Percentiles rank a stretch among this genome's conserved stretches.
phyloP scores from a whole-genome alignment of 2,888 invertebrate genomes.

The Idaea biselata region DNA sequence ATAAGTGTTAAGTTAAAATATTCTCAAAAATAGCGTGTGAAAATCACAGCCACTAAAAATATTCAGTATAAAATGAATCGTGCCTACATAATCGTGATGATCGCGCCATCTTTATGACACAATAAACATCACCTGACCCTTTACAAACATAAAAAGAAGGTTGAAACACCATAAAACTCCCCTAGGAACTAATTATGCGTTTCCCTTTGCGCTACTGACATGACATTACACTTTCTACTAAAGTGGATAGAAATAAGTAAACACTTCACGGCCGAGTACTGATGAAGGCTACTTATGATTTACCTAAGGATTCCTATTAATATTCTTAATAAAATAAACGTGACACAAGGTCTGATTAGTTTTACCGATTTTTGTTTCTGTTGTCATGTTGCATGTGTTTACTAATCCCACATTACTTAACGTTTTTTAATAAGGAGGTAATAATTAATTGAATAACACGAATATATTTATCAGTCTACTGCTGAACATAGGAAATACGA shows the following conservation, averaged over 20 bases:
- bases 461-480: too few species aligned
- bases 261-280: neutral
- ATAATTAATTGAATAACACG: too few species aligned
- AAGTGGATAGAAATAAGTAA: neutral
- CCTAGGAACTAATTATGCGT: conserved; percentile 1
- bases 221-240: neutral
- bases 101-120: neutral
- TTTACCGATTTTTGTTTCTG: too few species aligned
- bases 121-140: conserved; percentile 1
- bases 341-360: too few species aligned
- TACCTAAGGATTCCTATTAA: too few species aligned
- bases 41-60: neutral
- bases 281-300: too few species aligned
- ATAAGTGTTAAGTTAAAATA: neutral
- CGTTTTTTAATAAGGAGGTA: too few species aligned
- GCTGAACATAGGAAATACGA: too few species aligned
- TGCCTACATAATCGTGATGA: neutral
- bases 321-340: too few species aligned
- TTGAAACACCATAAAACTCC: neutral
- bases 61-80: neutral
- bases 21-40: neutral
- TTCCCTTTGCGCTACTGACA: conserved; percentile 1
- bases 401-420: too few species aligned
- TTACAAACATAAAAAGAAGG: conserved; percentile 1
- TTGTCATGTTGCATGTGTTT: too few species aligned